Evolutionary conservation across 2,888 invertebrate species (phyloP).

Genomic region (Tenthredo livida): DNA sequence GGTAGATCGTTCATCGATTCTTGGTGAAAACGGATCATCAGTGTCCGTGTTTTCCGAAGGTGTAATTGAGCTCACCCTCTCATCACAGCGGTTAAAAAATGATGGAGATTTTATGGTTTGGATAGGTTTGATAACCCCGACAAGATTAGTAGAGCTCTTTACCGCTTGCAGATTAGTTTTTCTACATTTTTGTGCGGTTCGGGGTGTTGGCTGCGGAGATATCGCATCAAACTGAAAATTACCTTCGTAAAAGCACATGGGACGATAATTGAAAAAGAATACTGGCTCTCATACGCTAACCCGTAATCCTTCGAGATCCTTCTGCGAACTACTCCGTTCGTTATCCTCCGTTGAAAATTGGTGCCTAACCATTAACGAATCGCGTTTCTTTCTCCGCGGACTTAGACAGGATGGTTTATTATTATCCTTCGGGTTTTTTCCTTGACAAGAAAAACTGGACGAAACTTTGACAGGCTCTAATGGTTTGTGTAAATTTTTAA

Average conservation of each 20-base stretch:
- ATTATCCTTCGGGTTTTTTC: constrained; percentile 57
- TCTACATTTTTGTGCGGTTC: constrained; percentile 15
- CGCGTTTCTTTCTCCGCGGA: constrained; percentile 56
- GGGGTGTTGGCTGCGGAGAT: constrained; percentile 53
- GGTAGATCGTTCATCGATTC: constrained; percentile 56
- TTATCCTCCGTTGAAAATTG: background rate
- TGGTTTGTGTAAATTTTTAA: constrained; percentile 59
- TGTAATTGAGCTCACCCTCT: constrained; percentile 64
- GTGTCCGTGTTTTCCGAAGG: constrained; percentile 65
- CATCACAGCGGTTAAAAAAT: constrained; percentile 65
- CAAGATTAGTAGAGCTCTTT: constrained; percentile 53
- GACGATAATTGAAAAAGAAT: background rate
- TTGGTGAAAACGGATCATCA: constrained; percentile 63
- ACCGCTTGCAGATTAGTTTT: constrained; percentile 20
- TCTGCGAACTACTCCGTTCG: constrained; percentile 51
- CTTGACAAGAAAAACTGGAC: constrained; percentile 58
- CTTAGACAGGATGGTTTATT: constrained; percentile 56
- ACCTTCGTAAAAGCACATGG: background rate
- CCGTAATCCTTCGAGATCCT: constrained; percentile 59
- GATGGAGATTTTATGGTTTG: constrained; percentile 66
- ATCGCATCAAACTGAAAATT: constrained; percentile 55
- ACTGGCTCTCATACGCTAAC: constrained; percentile 50
- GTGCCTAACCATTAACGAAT: constrained; percentile 40
- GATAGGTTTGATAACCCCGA: constrained; percentile 59
- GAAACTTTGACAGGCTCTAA: constrained; percentile 64